Percentiles rank a stretch among this genome's conserved stretches.
These are phyloP conservation scores for Thunnus albacares DNA, from an alignment of 2,797 vertebrate genomes.

Conservation along the genomic window DNA sequence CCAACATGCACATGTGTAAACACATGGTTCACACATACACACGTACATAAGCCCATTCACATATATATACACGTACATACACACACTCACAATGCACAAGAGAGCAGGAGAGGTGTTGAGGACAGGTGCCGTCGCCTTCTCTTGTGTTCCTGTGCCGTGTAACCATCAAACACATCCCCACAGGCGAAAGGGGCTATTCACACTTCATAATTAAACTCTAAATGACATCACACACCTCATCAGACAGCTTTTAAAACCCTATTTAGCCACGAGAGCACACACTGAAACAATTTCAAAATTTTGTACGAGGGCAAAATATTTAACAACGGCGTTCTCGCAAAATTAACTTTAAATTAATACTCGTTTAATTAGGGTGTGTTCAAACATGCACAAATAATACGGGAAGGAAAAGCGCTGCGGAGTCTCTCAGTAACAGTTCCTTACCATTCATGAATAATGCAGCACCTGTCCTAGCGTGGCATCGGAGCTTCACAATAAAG, in stretches of 20 bases:
- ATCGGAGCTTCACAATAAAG: constrained; percentile 43
- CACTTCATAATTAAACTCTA: constrained; percentile 43
- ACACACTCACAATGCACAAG: neutral
- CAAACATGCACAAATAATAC: constrained; percentile 9
- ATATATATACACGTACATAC: neutral
- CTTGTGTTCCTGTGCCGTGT: neutral
- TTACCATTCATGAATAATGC: constrained; percentile 44
- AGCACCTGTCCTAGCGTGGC: constrained; percentile 10
- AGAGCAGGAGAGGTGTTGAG: neutral
- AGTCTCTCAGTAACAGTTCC: constrained; percentile 6
- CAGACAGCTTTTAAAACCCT: neutral
- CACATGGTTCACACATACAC: neutral
- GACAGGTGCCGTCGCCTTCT: neutral
- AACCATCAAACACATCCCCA: neutral
- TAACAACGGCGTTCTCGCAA: neutral
- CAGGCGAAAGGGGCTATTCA: neutral
- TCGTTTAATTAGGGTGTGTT: neutral
- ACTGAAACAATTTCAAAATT: neutral
- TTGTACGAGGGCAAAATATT: neutral
- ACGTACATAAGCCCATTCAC: neutral
- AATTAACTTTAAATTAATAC: neutral
- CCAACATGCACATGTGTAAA: neutral
- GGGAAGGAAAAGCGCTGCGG: neutral
- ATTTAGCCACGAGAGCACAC: neutral
- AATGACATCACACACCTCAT: constrained; percentile 29